Evolutionary conservation across 1,140 invertebrate genomes (phyloP), one percentile per base, ranked within the genome.

Genomic region (Monomorium pharaonis): DNA sequence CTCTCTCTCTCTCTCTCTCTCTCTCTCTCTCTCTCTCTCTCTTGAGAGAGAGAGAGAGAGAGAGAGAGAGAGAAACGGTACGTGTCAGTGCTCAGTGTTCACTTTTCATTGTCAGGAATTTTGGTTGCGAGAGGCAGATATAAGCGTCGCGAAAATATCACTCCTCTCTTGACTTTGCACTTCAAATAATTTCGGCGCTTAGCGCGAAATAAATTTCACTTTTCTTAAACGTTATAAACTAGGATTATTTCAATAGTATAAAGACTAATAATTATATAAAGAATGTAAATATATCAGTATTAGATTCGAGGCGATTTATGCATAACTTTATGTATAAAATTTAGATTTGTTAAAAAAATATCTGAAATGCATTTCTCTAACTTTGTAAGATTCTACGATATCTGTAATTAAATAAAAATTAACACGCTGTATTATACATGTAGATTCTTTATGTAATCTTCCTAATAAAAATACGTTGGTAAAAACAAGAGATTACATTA

Each of bases 91-190:
- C 7, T 44, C 42, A 33, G 54, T 9, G 58, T 77, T 80, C 78
- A 83, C 54, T 83, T 83, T 56, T 83, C 78, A 74, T 83, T 83
- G 78, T 83, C 67, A 58, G 2, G n/a, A 21, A 83, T 44, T 42
- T 14, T 21, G 16, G 6, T 54, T 16, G 24, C n/a, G 27, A 81
- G 6, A 58, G 16, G 33, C 30, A 54, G 10, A 74, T 30, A 3
- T 54, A 16, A 56, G 18, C 24, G 18, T 24, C 9, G 16, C 10
- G 3, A 60, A 47, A 83, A 24, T 67, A 54, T 67, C 16, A 42
- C 6, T 47, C n/a, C 21, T 78, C 14, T 67, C 14, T 78, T 16
- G 5, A 24, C n/a, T n/a, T 27, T 24, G 14, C 14, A 47, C 27
- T 27, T 47, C 63, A 67, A 0, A 47, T 7, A 67, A 67, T 67